A percentile compares a stretch with the other conserved stretches of the same genome.
Conservation (phyloP, 2,113 vertebrate genomes). For the Perognathus longimembris region DNA sequence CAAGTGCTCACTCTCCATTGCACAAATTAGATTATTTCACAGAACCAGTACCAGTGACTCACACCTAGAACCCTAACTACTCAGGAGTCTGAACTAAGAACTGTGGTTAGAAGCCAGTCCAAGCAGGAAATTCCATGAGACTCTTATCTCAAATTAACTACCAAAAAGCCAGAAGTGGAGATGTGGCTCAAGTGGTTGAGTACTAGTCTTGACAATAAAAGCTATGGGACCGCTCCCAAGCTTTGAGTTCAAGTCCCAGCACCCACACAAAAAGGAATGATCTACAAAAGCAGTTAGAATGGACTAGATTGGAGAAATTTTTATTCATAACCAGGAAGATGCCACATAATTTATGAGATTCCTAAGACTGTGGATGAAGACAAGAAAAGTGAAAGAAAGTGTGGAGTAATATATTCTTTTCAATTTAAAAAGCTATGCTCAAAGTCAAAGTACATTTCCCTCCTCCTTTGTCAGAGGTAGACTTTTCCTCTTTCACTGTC, state of each 20-base stretch:
- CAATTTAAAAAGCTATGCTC: background rate
- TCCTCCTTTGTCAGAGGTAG: background rate
- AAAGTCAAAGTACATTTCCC: background rate
- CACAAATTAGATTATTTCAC: background rate
- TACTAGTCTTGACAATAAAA: no score
- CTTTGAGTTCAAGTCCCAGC: no score
- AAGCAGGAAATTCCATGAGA: no score
- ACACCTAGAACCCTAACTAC: no score
- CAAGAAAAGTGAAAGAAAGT: background rate
- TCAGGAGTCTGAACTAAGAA: no score
- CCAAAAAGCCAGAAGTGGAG: no score
- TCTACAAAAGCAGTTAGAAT: constrained; percentile 30
- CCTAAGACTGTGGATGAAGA: constrained; percentile 39
- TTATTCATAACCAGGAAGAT: background rate
- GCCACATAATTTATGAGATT: constrained; percentile 48
- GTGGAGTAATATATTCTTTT: background rate
- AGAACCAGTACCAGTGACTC: no score
- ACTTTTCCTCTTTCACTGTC: background rate
- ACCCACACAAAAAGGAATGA: background rate
- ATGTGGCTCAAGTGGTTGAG: no score
- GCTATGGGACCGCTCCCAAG: no score
- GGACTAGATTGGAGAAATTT: background rate
- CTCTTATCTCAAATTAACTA: no score
- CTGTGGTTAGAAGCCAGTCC: no score
- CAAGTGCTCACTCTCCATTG: background rate